Percentiles rank a stretch among this genome's conserved stretches.
phyloP scores from a whole-genome alignment of 2,888 invertebrate species.

The Erannis defoliaria region DNA sequence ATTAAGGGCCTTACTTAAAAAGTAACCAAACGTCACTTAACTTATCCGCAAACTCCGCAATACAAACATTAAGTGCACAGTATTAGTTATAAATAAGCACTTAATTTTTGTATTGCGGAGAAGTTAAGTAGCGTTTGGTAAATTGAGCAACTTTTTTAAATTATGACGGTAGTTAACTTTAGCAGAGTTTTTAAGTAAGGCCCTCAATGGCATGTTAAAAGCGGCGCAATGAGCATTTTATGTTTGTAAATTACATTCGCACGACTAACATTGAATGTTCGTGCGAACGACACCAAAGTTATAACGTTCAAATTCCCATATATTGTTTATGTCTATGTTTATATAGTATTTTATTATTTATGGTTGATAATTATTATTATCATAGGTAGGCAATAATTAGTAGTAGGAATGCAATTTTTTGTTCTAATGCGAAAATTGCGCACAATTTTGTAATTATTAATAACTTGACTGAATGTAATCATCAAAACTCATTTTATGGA shows the following conservation, averaged over 20 bases:
- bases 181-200: too few relatives aligned
- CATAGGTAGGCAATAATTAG: conserved; percentile 32
- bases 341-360: conserved; percentile 4
- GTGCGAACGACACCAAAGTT: not conserved
- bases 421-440: conserved; percentile 39
- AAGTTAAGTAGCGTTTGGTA: too few relatives aligned
- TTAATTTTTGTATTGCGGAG: too few relatives aligned
- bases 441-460: conserved; percentile 37
- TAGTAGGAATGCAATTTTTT: conserved; percentile 39
- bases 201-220: not conserved
- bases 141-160: too few relatives aligned
- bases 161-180: too few relatives aligned
- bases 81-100: too few relatives aligned
- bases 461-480: conserved; percentile 40
- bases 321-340: not conserved
- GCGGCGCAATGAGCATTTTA: not conserved
- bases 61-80: too few relatives aligned
- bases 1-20: too few relatives aligned
- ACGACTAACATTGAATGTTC: not conserved
- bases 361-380: too few relatives aligned
- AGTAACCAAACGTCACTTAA: too few relatives aligned
- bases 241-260: not conserved
- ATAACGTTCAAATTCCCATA: not conserved
- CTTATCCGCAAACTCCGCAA: too few relatives aligned
- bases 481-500: conserved; percentile 4